These are phyloP conservation scores for Heliconius ethilla DNA, from an alignment of 2,888 invertebrate species.

Conservation along the genomic window DNA sequence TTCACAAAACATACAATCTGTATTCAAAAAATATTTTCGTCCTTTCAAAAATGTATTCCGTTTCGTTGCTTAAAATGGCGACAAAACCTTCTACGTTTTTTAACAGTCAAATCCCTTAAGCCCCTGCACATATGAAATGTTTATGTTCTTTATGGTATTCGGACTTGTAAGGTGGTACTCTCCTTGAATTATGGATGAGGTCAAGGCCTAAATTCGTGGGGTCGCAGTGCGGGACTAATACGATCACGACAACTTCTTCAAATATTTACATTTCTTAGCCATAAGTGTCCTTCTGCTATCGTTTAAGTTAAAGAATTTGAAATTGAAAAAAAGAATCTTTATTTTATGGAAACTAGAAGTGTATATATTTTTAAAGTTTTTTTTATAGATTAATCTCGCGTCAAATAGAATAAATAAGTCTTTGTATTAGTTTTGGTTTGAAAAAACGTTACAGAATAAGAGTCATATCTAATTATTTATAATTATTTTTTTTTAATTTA, in stretches of 20 bases:
- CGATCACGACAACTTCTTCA: constrained; percentile 20
- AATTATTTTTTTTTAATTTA: too few relatives aligned
- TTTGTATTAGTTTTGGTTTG: too few relatives aligned
- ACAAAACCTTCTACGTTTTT: constrained; percentile 29
- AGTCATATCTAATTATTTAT: too few relatives aligned
- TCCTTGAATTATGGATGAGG: constrained; percentile 74
- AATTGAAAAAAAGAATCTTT: neutral
- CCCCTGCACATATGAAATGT: constrained; percentile 31
- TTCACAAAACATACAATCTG: neutral
- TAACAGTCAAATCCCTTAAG: constrained; percentile 25
- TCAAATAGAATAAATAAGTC: too few relatives aligned
- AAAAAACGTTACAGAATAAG: too few relatives aligned
- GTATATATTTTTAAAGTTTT: neutral
- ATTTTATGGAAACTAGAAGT: neutral
- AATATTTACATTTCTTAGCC: constrained; percentile 15
- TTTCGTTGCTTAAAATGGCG: neutral
- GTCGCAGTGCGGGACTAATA: constrained; percentile 48
- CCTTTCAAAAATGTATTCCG: neutral
- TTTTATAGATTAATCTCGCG: too few relatives aligned
- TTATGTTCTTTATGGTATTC: constrained; percentile 40
- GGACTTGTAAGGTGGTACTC: constrained; percentile 49
- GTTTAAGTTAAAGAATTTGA: neutral
- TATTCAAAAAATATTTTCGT: neutral
- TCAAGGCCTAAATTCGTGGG: constrained; percentile 65
- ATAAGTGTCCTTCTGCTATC: neutral